Evolutionary conservation across 1,140 invertebrate species (phyloP).

Genomic region (Hypsibius dujardini): DNA sequence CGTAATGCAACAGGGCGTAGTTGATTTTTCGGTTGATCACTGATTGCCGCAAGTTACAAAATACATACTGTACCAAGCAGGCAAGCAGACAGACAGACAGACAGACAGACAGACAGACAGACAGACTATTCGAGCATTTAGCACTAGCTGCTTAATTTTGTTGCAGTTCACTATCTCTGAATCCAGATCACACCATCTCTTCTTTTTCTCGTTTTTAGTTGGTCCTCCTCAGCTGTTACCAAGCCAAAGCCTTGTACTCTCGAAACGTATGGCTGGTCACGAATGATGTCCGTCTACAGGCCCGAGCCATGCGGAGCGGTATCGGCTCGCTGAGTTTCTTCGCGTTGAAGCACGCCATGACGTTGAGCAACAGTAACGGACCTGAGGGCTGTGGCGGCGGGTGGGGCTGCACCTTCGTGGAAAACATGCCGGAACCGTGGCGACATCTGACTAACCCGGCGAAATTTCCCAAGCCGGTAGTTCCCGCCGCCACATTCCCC

Average conservation of each 20-base stretch:
- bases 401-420: neutral
- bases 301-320: conserved; percentile 12
- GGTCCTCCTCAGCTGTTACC: neutral
- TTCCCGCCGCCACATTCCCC: no score
- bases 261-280: conserved; percentile 8
- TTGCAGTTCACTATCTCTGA: neutral
- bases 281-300: neutral
- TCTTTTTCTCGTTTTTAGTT: neutral
- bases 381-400: neutral
- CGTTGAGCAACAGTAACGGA: neutral
- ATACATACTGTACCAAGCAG: no score
- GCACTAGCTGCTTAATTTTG: neutral
- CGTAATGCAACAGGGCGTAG: no score
- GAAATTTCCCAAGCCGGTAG: no score
- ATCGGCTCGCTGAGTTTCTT: neutral
- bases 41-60: no score
- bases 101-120: no score
- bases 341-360: neutral
- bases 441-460: no score
- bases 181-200: neutral
- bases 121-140: neutral
- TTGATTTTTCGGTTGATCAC: neutral
- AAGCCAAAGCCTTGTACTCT: neutral
- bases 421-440: neutral
- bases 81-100: no score